Evolutionary conservation across 2,888 invertebrate genomes (phyloP).

Genomic region (Poecilus cupreus): DNA sequence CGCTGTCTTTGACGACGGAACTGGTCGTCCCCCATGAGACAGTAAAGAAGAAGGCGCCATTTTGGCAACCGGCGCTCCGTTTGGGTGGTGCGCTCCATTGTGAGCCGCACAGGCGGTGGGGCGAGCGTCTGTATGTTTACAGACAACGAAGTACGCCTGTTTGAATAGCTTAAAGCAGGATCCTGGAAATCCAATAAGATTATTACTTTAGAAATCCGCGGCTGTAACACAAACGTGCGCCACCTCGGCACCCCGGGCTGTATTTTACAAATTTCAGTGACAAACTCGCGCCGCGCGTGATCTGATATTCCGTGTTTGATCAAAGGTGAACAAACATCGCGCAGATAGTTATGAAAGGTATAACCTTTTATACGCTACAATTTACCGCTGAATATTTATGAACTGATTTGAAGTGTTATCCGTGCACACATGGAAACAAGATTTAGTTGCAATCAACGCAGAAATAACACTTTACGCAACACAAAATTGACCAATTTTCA

Average conservation of each 20-base stretch:
- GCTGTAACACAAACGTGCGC: conserved; percentile 11
- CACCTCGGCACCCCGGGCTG: neutral
- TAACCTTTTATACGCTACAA: neutral
- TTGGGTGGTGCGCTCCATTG: conserved; percentile 89
- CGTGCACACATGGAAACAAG: neutral
- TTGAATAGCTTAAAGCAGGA: conserved; percentile 71
- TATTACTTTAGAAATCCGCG: conserved; percentile 35
- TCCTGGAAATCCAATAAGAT: conserved; percentile 67
- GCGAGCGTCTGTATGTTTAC: conserved; percentile 61
- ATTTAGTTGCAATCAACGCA: neutral
- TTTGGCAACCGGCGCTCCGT: conserved; percentile 85
- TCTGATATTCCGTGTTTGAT: neutral
- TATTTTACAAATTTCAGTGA: neutral
- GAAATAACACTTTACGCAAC: neutral
- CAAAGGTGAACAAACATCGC: conserved; percentile 26
- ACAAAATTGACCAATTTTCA: neutral
- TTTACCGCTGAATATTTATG: conserved; percentile 15
- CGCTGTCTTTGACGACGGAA: conserved; percentile 84
- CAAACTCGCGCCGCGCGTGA: conserved; percentile 3
- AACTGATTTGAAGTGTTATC: neutral
- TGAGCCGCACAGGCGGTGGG: conserved; percentile 74
- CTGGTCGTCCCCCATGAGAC: conserved; percentile 85
- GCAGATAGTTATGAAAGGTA: neutral
- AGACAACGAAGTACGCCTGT: conserved; percentile 67
- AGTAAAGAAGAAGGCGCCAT: conserved; percentile 87